Percentiles rank a stretch among this genome's conserved stretches.
phyloP scores from a whole-genome alignment of 2,113 vertebrate genomes.

The Ramphastos sulfuratus region DNA sequence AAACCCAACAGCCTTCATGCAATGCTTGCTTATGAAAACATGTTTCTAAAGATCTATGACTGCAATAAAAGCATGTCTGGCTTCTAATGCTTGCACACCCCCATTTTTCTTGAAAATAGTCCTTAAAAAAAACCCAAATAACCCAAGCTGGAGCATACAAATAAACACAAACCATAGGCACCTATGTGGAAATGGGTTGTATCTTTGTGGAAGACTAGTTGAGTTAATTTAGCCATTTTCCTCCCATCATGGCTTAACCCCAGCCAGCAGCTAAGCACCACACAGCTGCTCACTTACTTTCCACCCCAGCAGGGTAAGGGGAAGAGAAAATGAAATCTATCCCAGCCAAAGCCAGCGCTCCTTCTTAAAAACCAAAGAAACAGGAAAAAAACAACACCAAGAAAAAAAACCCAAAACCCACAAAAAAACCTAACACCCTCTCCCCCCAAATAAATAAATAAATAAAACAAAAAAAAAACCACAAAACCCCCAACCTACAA shows the following conservation, averaged over 20 bases:
- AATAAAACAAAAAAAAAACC: too few relatives aligned
- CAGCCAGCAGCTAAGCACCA: background rate
- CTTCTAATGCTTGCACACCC: background rate
- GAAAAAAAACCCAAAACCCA: background rate
- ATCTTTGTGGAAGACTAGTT: background rate
- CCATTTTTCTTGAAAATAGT: background rate
- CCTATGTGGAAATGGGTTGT: background rate
- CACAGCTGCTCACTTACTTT: background rate
- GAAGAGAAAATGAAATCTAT: background rate
- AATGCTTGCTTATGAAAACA: constrained; percentile 61
- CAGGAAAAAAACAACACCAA: background rate
- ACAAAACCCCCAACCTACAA: too few relatives aligned
- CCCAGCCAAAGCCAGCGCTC: background rate
- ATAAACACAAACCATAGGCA: background rate
- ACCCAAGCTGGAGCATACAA: background rate
- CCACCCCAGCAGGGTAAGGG: background rate
- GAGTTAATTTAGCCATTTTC: background rate
- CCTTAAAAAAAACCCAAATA: too few relatives aligned
- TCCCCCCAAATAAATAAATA: too few relatives aligned
- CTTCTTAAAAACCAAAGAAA: too few relatives aligned
- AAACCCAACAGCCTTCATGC: constrained; percentile 12
- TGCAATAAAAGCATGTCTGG: constrained; percentile 46
- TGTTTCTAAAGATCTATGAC: constrained; percentile 62
- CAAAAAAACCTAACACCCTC: too few relatives aligned
- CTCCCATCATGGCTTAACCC: background rate